A percentile compares a stretch with the other conserved stretches of the same genome.
phyloP scores from a whole-genome alignment of 2,797 vertebrate genomes.

The Craterocephalus amniculus region DNA sequence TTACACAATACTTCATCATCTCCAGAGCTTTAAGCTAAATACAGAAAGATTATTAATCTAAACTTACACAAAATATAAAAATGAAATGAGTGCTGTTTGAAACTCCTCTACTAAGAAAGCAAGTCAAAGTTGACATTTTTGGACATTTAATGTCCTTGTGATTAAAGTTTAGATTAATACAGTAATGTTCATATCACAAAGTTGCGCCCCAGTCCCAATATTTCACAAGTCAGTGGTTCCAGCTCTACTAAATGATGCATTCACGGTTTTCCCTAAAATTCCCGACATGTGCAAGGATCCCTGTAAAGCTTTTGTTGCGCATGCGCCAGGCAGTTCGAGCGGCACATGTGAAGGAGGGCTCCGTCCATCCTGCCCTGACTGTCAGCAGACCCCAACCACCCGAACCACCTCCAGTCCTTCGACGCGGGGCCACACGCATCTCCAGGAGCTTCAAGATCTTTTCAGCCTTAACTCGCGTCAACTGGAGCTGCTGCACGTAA shows the following conservation, averaged over 20 bases:
- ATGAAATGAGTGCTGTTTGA: no score
- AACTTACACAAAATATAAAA: no score
- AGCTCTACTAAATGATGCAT: background rate
- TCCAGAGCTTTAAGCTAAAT: background rate
- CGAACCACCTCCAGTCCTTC: background rate
- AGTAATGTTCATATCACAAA: background rate
- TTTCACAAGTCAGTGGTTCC: background rate
- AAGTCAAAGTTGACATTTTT: background rate
- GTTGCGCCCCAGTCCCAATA: no score
- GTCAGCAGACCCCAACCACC: background rate
- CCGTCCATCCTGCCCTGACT: constrained; percentile 7
- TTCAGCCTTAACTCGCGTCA: background rate
- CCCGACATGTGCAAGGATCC: fast-evolving
- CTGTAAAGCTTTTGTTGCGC: constrained; percentile 27
- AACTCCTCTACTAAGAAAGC: background rate
- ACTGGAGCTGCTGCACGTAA: constrained; percentile 36
- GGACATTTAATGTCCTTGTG: background rate
- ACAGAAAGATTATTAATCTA: no score
- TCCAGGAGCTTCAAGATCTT: background rate
- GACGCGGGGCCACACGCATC: background rate
- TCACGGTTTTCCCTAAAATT: constrained; percentile 5
- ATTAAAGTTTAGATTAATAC: background rate
- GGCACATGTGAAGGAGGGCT: constrained; percentile 38
- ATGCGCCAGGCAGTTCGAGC: constrained; percentile 45
- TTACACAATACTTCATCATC: background rate